Evolutionary conservation across 2,797 vertebrate genomes (phyloP).

Genomic region (Gymnopithys bicolor): DNA sequence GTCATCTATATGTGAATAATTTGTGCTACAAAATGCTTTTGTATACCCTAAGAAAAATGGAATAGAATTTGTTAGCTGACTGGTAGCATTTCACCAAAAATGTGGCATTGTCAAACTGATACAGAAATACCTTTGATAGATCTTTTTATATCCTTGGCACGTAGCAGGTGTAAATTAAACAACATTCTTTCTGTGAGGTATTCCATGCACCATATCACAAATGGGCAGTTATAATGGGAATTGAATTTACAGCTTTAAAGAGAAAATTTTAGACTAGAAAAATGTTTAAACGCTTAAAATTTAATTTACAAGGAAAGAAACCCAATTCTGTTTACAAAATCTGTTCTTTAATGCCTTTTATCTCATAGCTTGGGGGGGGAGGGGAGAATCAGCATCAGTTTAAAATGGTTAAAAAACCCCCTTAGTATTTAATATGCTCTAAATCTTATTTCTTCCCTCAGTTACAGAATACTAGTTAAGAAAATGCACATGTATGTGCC

Average conservation of each 20-base stretch:
- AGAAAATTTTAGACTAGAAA: background rate
- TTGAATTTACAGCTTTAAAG: background rate
- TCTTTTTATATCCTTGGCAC: background rate
- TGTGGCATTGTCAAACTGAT: background rate
- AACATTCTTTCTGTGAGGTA: background rate
- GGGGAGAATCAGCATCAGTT: background rate
- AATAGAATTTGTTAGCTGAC: background rate
- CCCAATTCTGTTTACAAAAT: background rate
- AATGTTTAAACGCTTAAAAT: background rate
- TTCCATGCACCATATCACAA: background rate
- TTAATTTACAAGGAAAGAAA: background rate
- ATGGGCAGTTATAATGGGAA: background rate
- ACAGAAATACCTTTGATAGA: background rate
- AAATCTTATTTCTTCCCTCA: background rate
- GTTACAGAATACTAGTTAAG: background rate
- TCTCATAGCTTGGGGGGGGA: background rate
- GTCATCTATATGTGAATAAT: background rate
- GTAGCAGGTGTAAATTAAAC: conserved; percentile 16
- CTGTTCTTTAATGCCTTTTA: background rate
- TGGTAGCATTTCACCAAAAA: background rate
- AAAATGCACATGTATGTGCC: background rate
- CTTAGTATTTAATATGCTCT: background rate
- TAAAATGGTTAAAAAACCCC: background rate
- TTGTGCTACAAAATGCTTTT: background rate
- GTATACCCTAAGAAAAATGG: background rate